Evolutionary conservation across 2,113 vertebrate genomes (phyloP), one percentile per base, ranked within the genome.

Genomic region (Planiliza haematocheilus): DNA sequence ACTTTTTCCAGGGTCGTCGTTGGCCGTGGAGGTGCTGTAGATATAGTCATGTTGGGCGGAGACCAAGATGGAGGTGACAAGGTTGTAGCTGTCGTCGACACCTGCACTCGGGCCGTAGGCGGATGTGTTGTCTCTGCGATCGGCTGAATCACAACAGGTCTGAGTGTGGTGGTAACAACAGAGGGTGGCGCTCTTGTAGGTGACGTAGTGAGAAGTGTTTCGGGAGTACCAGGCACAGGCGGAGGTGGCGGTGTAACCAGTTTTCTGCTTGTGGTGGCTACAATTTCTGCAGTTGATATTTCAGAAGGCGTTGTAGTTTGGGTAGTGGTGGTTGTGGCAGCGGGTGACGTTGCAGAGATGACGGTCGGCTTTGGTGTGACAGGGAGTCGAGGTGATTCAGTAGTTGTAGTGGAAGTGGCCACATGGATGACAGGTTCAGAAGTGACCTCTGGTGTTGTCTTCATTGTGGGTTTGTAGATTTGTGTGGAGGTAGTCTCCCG

Each of bases 51-150:
- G 60, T 38, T 49, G 5, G 70, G 20, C 2, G 65, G 56, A 12
- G 80, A 74, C 63, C 24, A 12, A 9, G 77, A 61, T 10, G 65
- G 63, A 14, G 76, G 63, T 0, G 68, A 49, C 0, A 42, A 71
- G 30, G 84, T 85, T 45, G 77, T 79, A 38, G 71, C 46, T 42
- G 14, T 61, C 1, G 74, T 87, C 46, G 88, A 82, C 1, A 81
- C 56, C 58, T 85, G 81, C 45, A 77, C 84, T 73, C 66, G 86
- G 10, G 77, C 85, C 0, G 84, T 91, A 16, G 68, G 17, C 2
- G 76, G 72, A 30, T 58, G 70, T 3, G 79, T 88, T 2, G 82
- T 86, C 55, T 88, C 74, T 13, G 82, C 85, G 30, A 82, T 51
- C 0, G 65, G 64, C 38, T 72, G 71, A 39, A 72, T 6, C 6